A percentile compares a stretch with the other conserved stretches of the same genome.
These are phyloP conservation scores for Achlya flavicornis DNA, from an alignment of 2,888 invertebrate species.

Conservation along the genomic window DNA sequence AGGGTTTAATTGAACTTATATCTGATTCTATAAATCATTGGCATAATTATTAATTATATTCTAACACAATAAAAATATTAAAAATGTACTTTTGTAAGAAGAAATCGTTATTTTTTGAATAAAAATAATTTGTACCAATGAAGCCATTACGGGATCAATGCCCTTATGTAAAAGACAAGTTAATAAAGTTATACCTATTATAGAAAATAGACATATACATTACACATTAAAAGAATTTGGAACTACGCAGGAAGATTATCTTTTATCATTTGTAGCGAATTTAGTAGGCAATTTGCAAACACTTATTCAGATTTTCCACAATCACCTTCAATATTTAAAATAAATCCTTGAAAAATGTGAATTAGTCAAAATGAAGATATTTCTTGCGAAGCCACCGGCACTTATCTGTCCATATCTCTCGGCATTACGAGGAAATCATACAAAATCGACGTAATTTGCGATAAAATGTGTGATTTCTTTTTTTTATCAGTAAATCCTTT, in stretches of 20 bases:
- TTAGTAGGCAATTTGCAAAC: background rate
- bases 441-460: slow-evolving; percentile 73
- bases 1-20: background rate
- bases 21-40: no score
- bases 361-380: slow-evolving; percentile 45
- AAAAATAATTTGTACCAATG: no score
- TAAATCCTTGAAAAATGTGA: slow-evolving; percentile 36
- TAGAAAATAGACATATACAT: no score
- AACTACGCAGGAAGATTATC: no score
- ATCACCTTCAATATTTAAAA: slow-evolving; percentile 27
- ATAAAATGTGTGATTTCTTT: slow-evolving; percentile 73
- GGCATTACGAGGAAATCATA: slow-evolving; percentile 68
- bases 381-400: slow-evolving; percentile 44
- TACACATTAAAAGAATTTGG: no score
- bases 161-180: no score
- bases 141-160: no score
- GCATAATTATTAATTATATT: no score
- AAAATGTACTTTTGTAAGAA: no score
- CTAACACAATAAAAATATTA: no score
- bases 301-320: background rate
- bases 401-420: slow-evolving; percentile 62
- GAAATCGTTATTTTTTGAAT: no score
- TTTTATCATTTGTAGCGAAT: background rate
- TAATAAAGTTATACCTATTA: no score
- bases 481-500: slow-evolving; percentile 72